These are phyloP conservation scores for Macrophya annulata DNA, from an alignment of 2,888 invertebrate genomes.

Conservation along the genomic window DNA sequence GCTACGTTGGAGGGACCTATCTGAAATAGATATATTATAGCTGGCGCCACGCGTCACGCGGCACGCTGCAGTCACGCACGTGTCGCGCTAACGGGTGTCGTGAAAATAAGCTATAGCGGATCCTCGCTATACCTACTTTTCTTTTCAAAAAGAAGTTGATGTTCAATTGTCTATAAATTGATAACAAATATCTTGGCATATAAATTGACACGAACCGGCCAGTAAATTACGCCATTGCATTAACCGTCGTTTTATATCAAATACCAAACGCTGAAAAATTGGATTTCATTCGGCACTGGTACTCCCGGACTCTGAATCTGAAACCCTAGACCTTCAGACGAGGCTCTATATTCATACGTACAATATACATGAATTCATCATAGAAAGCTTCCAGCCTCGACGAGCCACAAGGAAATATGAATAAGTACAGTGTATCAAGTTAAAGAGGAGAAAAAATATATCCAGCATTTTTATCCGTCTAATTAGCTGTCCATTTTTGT, in stretches of 20 bases:
- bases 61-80: slow-evolving; percentile 10
- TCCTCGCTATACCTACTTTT: not conserved
- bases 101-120: not conserved
- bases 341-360: not conserved
- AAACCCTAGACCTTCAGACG: no score
- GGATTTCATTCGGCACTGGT: not conserved
- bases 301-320: not conserved
- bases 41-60: slow-evolving; percentile 36
- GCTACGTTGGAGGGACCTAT: slow-evolving; percentile 13
- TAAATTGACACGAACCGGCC: not conserved
- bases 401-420: not conserved
- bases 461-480: not conserved
- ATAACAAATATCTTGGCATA: not conserved
- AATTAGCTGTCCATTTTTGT: not conserved
- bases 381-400: not conserved
- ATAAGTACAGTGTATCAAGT: not conserved
- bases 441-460: not conserved
- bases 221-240: not conserved
- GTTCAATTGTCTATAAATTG: not conserved
- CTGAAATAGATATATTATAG: not conserved
- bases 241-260: not conserved
- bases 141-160: not conserved
- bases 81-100: slow-evolving; percentile 9
- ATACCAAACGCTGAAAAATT: not conserved
- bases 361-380: not conserved